Base-by-base conservation (phyloP, 2,888 invertebrate species). In the Saturnia japonica region DNA sequence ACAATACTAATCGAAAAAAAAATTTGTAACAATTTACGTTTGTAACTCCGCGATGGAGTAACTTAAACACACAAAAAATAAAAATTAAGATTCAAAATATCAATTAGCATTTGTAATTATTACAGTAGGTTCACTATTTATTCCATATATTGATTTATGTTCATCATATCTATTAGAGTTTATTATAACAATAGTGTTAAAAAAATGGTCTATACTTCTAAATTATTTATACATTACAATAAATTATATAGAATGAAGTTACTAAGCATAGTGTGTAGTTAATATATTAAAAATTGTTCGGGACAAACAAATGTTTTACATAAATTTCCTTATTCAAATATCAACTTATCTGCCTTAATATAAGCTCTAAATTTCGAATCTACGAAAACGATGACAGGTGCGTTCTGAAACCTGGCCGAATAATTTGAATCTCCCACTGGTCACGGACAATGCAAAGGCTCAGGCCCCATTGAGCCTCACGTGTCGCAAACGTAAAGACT, bases 401-500 rank as follows among this genome's bases (percentile, higher is more conserved):
- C 89, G 89, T 85, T 89, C 85, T 75, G 86, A 88, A 88, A 86
- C 82, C 87, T 80, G 86, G 84, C 77, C 82, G 84, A 80, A 70
- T 70, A 67, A 69, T 69, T 66, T 72, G 78, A 76, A 78, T 91
- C 93, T 92, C 93, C 93, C 93, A 93, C 93, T 90, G 93, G 81
- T 88, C 85, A 85, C 80, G 86, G 82, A 92, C 91, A 93, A 93
- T 86, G 82, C 85, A 80, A 83, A 81, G 83, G 82, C 83, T 82
- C 80, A 34, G 79, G 79, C 78, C 72, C 88, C 80, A 89, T 91
- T 88, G 83, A 88, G 81, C 75, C 84, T 87, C 89, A 88, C 90
- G 91, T 91, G 92, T 90, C 88, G 87, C 85, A 82, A 82, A 79
- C 80, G 81, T 85, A 84, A 90, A 84, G 88, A 92, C 90, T 92